Base-by-base conservation (phyloP, 2,113 vertebrate genomes). In the Furnarius figulus region DNA sequence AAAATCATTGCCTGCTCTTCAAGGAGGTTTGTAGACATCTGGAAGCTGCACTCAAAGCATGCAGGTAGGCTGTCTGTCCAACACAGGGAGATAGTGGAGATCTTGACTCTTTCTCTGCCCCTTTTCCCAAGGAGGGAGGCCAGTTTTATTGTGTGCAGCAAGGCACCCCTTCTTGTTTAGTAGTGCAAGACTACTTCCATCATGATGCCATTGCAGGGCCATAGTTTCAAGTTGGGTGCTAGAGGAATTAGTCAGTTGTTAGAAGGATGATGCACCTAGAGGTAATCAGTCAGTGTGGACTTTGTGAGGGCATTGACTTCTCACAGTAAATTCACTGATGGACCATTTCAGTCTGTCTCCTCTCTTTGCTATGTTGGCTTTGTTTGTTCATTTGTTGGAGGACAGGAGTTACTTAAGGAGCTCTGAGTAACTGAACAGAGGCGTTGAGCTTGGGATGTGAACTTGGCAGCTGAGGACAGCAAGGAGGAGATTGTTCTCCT, bases 121-220 rank as follows among this genome's bases (percentile, higher is more conserved):
- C 4, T 76, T 61, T 85, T 79, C 28, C 23, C 1, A 2, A 22
- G 27, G 59, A 63, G 20, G 24, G 25, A 75, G 52, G 18, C 22
- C 46, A 25, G 5, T 59, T 89, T 76, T 87, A 42, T 37, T 71
- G 13, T 58, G 31, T 70, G 21, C 19, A 70, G 14, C 67, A 73
- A 65, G 62, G 14, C 21, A 76, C 6, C 22, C 7, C 23, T 87
- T 85, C 53, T 90, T 47, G 19, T 87, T 75, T 42, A 55, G 47
- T 47, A 78, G 18, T 24, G 12, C 3, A 55, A 70, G 65, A 50
- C n/a, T 46, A 0, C 31, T 68, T 83, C 40, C 6, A 4, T 66
- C 23, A 12, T 37, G 18, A 33, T 74, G 23, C 63, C 0, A 0
- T n/a, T 2, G 0, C 0, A 1, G 42, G 42, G 18, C 31, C 13